Evolutionary conservation across 2,113 vertebrate species (phyloP), one percentile per base, ranked within the genome.

Genomic region (Rhinichthys klamathensis): DNA sequence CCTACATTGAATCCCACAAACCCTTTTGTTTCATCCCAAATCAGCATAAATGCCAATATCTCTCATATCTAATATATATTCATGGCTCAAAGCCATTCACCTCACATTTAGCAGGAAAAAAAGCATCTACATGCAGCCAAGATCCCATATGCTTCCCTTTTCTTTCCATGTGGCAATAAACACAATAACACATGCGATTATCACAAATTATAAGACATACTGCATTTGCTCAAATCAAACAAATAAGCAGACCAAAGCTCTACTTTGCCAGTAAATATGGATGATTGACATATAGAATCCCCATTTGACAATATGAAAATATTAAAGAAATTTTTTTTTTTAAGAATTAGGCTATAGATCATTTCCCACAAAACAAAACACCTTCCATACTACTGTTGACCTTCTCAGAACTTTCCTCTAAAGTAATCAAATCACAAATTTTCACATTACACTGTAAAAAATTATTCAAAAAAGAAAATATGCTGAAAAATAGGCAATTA

Each of bases 301-400:
- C 41, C 73, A 87, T 56, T 84, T 60, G 60, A 89, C 82, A 87
- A 84, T 38, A 56, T 25, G 67, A 41, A 23, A 85, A 63, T 30
- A 30, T 30, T 30, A 1, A 85, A 89, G 63, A n/a, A 25, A 35
- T 4, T 35, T 88, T 85, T 35, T 88, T 85, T 84, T 89, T 85
- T 87, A 87, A 93, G 89, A 93, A 94, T 93, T 92, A 30, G 30
- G 30, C 30, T 30, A 93, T 89, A 93, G 92, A 93, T 93, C 87
- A 93, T 93, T 92, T 93, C 93, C 92, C 92, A 93, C 94, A 94
- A 93, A 94, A 90, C 90, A 89, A 84, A 89, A 93, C 87, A 91
- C 93, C 92, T 93, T 9, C 54, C 92, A 92, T 93, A 93, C 89
- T 91, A 88, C 91, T 92, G 88, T 90, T 90, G 91, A 92, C 90